Evolutionary conservation across 2,113 vertebrate species (phyloP).

Genomic region (Opisthocomus hoazin): DNA sequence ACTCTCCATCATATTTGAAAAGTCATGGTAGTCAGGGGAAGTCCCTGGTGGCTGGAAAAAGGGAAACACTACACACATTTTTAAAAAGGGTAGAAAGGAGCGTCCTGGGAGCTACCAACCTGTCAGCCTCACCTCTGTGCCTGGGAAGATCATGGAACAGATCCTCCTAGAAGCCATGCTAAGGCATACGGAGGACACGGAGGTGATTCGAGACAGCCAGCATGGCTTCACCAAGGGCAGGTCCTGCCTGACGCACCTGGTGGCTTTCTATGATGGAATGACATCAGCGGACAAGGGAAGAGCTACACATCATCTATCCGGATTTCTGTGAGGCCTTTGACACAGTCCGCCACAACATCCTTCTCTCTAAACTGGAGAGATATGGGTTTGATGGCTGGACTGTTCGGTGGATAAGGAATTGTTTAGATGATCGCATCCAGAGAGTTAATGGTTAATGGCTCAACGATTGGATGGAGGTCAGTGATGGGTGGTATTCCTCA

Average conservation of each 20-base stretch:
- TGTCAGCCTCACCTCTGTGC: neutral
- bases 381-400: neutral
- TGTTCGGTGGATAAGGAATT: neutral
- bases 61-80: neutral
- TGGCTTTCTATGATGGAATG: neutral
- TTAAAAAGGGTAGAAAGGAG: neutral
- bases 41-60: neutral
- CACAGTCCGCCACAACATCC: neutral
- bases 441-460: neutral
- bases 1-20: neutral
- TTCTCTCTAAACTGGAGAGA: neutral
- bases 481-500: neutral
- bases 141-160: neutral
- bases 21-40: neutral
- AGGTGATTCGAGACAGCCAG: neutral
- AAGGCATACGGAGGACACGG: neutral
- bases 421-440: neutral
- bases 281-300: neutral
- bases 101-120: neutral
- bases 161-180: neutral
- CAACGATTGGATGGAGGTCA: neutral
- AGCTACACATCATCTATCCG: rapidly evolving
- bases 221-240: neutral
- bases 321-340: neutral
- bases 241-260: neutral